phyloP scores from a whole-genome alignment of 2,888 invertebrate genomes.

The Sesia apiformis region DNA sequence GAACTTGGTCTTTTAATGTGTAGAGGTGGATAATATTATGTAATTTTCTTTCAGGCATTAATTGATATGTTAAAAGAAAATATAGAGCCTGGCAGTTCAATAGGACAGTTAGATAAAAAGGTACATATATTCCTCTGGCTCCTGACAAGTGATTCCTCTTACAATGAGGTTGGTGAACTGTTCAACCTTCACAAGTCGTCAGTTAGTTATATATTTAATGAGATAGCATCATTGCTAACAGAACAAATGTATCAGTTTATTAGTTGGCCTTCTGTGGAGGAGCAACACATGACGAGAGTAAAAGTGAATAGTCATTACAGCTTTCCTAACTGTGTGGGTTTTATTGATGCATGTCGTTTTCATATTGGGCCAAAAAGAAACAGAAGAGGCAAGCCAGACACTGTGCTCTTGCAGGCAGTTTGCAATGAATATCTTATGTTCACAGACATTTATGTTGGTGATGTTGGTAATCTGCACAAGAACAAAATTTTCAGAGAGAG shows the following conservation, averaged over 20 bases:
- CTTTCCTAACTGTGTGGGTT: slow-evolving; percentile 64
- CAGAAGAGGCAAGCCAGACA: slow-evolving; percentile 32
- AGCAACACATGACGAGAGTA: slow-evolving; percentile 56
- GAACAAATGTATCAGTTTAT: slow-evolving; percentile 48
- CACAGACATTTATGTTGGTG: slow-evolving; percentile 49
- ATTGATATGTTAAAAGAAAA: slow-evolving; percentile 34
- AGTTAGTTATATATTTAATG: slow-evolving; percentile 52
- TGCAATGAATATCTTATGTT: slow-evolving; percentile 60
- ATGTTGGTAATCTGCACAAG: slow-evolving; percentile 45
- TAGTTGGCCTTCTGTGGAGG: slow-evolving; percentile 56
- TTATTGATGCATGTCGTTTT: slow-evolving; percentile 54
- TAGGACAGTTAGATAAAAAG: slow-evolving; percentile 48
- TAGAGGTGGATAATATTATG: background rate
- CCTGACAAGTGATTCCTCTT: slow-evolving; percentile 46
- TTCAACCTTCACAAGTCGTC: slow-evolving; percentile 57
- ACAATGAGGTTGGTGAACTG: slow-evolving; percentile 44
- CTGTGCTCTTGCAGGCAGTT: slow-evolving; percentile 56
- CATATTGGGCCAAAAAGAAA: slow-evolving; percentile 44
- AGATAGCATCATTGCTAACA: slow-evolving; percentile 41
- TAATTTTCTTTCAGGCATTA: slow-evolving; percentile 38
- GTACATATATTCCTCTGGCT: slow-evolving; percentile 57
- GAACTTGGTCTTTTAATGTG: background rate
- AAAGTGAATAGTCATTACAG: slow-evolving; percentile 54
- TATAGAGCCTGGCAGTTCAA: slow-evolving; percentile 16
- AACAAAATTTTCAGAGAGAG: slow-evolving; percentile 52